Evolutionary conservation across 2,888 invertebrate genomes (phyloP).

Genomic region (Neoaliturus tenellus): DNA sequence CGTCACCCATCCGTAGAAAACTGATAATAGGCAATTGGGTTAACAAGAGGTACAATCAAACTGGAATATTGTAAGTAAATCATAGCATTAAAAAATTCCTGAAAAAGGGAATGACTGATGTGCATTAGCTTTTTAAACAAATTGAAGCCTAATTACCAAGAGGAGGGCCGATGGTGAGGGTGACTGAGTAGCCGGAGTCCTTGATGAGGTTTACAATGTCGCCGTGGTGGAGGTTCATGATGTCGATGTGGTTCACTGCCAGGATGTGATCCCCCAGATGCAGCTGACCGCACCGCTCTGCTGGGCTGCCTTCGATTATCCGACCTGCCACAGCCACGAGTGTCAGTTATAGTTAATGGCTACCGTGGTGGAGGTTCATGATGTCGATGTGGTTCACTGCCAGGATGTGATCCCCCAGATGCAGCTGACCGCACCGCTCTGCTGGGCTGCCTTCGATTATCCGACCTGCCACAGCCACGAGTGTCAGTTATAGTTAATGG

Average conservation of each 20-base stretch:
- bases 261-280: constrained; percentile 86
- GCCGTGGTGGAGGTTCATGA: constrained; percentile 94
- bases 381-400: constrained; percentile 83
- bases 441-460: constrained; percentile 98
- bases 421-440: constrained; percentile 91
- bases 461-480: constrained; percentile 81
- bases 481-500: constrained; percentile 91
- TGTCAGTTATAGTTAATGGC: neutral
- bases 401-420: constrained; percentile 96
- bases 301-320: constrained; percentile 96
- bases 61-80: no score
- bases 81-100: no score
- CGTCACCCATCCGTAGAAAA: no score
- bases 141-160: constrained; percentile 67
- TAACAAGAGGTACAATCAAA: no score
- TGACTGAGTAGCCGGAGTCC: constrained; percentile 94
- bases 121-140: no score
- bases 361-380: neutral
- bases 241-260: constrained; percentile 80
- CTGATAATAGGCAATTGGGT: no score
- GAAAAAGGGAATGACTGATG: no score
- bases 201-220: constrained; percentile 98
- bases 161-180: constrained; percentile 85
- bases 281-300: constrained; percentile 93
- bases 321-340: constrained; percentile 79